A percentile compares a stretch with the other conserved stretches of the same genome.
phyloP scores from a whole-genome alignment of 2,888 invertebrate species.

The Eudasyphora cyanicolor region DNA sequence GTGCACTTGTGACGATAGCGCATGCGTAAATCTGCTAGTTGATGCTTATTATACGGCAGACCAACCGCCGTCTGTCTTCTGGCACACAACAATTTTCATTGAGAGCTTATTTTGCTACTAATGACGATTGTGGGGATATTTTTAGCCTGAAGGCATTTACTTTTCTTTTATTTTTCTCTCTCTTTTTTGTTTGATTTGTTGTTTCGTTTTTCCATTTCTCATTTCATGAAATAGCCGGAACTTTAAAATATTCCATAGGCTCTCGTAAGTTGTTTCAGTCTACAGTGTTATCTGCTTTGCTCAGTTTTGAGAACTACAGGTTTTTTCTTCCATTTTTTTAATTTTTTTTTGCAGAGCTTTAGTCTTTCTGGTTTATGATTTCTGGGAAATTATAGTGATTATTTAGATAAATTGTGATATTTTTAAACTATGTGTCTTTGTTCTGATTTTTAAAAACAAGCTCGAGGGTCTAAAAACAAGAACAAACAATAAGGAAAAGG shows the following conservation, averaged over 20 bases:
- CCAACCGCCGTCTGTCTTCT: background rate
- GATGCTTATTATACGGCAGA: background rate
- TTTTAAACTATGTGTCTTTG: too few relatives aligned
- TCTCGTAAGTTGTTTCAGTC: background rate
- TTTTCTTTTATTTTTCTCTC: background rate
- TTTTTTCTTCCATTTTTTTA: background rate
- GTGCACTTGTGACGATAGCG: background rate
- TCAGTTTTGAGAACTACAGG: background rate
- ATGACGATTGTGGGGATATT: conserved; percentile 32
- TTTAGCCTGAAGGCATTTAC: conserved; percentile 21
- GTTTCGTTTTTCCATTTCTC: background rate
- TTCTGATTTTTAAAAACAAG: too few relatives aligned
- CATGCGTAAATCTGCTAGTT: conserved; percentile 20
- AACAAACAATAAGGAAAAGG: too few relatives aligned
- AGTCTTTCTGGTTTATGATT: background rate
- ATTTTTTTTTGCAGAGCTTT: background rate
- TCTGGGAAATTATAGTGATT: background rate
- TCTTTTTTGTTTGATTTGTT: background rate
- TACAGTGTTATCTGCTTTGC: background rate
- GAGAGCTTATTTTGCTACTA: conserved; percentile 26
- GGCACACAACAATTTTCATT: conserved; percentile 28
- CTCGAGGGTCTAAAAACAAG: too few relatives aligned
- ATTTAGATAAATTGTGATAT: background rate
- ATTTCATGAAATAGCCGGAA: conserved; percentile 22
- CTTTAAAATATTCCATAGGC: background rate